These are phyloP conservation scores for Trichosurus vulpecula DNA, from an alignment of 2,797 vertebrate genomes.

Conservation along the genomic window DNA sequence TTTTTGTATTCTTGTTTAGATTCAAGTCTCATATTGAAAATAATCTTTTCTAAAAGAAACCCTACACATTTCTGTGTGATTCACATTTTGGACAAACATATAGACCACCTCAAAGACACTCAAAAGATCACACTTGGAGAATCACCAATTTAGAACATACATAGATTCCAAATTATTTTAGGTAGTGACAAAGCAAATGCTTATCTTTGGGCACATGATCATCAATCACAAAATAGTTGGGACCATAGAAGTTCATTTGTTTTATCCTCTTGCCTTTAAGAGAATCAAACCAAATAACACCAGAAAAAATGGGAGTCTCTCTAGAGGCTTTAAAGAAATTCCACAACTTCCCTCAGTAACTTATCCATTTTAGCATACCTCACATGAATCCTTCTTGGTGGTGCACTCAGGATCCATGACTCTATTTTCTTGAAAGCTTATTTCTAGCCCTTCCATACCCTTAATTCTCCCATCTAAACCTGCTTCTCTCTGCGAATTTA, in stretches of 20 bases:
- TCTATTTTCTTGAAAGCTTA: not conserved
- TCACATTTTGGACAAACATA: slow-evolving; percentile 38
- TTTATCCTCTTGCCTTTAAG: not conserved
- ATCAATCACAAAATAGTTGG: not conserved
- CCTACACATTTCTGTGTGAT: not conserved
- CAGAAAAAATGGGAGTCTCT: not conserved
- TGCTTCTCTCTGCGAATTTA: no score
- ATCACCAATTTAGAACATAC: slow-evolving; percentile 18
- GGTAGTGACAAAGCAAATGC: not conserved
- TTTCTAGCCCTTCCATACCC: not conserved
- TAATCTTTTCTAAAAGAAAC: slow-evolving; percentile 37
- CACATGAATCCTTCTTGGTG: not conserved
- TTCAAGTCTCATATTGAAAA: slow-evolving; percentile 56
- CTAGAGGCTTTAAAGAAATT: not conserved
- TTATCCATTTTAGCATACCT: not conserved
- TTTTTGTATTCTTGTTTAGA: slow-evolving; percentile 57
- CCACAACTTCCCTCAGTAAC: not conserved
- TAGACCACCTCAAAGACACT: slow-evolving; percentile 48
- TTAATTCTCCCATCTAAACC: not conserved
- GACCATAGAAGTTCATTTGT: not conserved
- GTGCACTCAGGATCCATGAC: not conserved
- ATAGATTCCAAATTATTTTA: slow-evolving; percentile 10
- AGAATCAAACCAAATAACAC: not conserved
- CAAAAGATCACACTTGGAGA: slow-evolving; percentile 51
- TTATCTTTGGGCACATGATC: not conserved